phyloP scores from a whole-genome alignment of 2,797 vertebrate genomes.

The Spheniscus humboldti region DNA sequence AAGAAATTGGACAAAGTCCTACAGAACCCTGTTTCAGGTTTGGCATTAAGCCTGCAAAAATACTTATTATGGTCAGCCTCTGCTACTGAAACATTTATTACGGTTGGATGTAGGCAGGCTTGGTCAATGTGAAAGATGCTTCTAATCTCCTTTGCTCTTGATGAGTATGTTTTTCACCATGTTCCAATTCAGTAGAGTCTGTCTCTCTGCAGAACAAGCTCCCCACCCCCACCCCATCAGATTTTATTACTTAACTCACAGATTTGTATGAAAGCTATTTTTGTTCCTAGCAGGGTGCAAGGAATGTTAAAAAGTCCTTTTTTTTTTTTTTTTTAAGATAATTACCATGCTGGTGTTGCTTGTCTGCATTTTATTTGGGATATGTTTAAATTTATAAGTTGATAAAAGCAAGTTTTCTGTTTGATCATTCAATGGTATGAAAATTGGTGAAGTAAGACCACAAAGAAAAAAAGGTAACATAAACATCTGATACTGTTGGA shows the following conservation, averaged over 20 bases:
- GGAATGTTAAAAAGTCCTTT: constrained; percentile 1
- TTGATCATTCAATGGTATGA: constrained; percentile 59
- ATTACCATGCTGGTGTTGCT: constrained; percentile 41
- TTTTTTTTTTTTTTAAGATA: background rate
- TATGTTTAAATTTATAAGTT: constrained; percentile 51
- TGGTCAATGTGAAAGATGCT: constrained; percentile 36
- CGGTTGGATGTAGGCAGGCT: background rate
- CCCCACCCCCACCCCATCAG: background rate
- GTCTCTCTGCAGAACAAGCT: background rate
- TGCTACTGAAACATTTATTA: constrained; percentile 68
- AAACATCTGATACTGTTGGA: constrained; percentile 22
- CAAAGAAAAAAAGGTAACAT: background rate
- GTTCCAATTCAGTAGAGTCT: constrained; percentile 31
- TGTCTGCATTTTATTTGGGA: constrained; percentile 55
- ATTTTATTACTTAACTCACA: constrained; percentile 56
- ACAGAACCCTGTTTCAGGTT: constrained; percentile 43
- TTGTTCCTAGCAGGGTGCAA: constrained; percentile 35
- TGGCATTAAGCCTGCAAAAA: constrained; percentile 59
- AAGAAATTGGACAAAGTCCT: constrained; percentile 64
- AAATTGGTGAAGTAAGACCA: constrained; percentile 47
- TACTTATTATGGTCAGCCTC: constrained; percentile 56
- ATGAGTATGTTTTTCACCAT: constrained; percentile 50
- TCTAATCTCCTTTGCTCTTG: constrained; percentile 39
- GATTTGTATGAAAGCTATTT: constrained; percentile 58
- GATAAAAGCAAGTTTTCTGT: constrained; percentile 50